Evolutionary conservation across 1,140 invertebrate genomes (phyloP), one percentile per base, ranked within the genome.

Genomic region (Drosophila sp.): DNA sequence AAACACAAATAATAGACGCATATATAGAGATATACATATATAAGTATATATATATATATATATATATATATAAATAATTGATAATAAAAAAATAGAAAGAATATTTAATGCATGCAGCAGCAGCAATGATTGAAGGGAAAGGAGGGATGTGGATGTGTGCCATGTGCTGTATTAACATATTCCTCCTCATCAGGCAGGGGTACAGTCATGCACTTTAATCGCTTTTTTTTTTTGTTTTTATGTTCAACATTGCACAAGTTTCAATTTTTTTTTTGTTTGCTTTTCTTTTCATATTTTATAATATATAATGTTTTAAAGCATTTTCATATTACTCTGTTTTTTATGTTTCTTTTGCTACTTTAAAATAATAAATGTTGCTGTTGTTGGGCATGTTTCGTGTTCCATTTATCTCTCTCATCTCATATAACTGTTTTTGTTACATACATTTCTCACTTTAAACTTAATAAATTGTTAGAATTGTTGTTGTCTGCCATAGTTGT

Each of bases 381-480:
- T 73, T 86, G 82, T 70, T 78, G 76, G 76, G 62, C 73, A 78
- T 66, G 75, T 80, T 68, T 72, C 76, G 38, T 70, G 40, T 68
- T 68, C 61, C 55, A 56, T 60, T 50, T 60, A 41, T 40, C 60
- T 66, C 67, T 66, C 60, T 57, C 30, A 57, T 50, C 35, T 61
- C 47, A 17, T 66, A 41, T 79, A 62, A 44, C 32, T 61, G 60
- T 60, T 70, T 33, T 70, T 29, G 47, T 64, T 79, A 27, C 25
- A 23, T 27, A 10, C 27, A 47, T n/a, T 25, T 27, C 27, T 50
- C 44, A 80, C 84, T 83, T 89, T 87, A 84, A 87, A 89, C 84
- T 90, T 89, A 90, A 89, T 89, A 84, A 57, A 84, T 83, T 87
- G 66, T 87, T 89, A 89, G 80, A 84, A 79, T 83, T 87, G 58